Percentiles rank a stretch among this genome's conserved stretches.
Evolutionary conservation across 2,113 vertebrate species (phyloP).

Genomic region (Calonectris borealis): DNA sequence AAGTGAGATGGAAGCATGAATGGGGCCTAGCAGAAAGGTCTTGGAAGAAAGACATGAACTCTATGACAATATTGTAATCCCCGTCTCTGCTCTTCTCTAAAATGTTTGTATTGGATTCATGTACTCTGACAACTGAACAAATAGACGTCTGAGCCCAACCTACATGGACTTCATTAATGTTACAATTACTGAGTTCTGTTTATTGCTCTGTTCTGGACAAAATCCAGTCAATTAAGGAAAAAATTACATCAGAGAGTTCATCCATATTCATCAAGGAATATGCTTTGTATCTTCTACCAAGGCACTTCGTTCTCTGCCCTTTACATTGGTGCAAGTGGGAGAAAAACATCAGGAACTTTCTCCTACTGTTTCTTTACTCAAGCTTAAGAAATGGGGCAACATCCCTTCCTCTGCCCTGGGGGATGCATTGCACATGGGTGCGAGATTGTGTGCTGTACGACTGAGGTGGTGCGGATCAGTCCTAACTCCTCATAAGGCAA

Average conservation of each 20-base stretch:
- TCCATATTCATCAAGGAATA: not conserved
- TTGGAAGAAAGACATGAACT: not conserved
- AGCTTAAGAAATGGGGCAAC: not conserved
- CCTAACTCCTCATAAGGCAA: not conserved
- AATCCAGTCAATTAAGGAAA: not conserved
- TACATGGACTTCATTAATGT: not conserved
- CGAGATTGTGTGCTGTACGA: not conserved
- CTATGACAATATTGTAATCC: not conserved
- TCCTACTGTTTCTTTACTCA: not conserved
- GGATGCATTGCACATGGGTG: too few species aligned
- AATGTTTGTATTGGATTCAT: not conserved
- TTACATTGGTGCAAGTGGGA: not conserved
- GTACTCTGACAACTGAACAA: not conserved
- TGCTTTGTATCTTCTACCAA: not conserved
- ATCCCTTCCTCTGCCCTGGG: not conserved
- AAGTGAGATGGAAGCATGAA: not conserved
- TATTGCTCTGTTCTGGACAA: not conserved
- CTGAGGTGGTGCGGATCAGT: not conserved
- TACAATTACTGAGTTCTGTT: not conserved
- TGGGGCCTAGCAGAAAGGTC: not conserved
- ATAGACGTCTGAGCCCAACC: not conserved
- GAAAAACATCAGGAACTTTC: not conserved
- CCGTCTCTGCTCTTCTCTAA: not conserved
- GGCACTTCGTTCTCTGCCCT: not conserved
- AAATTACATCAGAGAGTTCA: not conserved